Evolutionary conservation across 1,140 invertebrate genomes (phyloP), one percentile per base, ranked within the genome.

Genomic region (Portunus trituberculatus): DNA sequence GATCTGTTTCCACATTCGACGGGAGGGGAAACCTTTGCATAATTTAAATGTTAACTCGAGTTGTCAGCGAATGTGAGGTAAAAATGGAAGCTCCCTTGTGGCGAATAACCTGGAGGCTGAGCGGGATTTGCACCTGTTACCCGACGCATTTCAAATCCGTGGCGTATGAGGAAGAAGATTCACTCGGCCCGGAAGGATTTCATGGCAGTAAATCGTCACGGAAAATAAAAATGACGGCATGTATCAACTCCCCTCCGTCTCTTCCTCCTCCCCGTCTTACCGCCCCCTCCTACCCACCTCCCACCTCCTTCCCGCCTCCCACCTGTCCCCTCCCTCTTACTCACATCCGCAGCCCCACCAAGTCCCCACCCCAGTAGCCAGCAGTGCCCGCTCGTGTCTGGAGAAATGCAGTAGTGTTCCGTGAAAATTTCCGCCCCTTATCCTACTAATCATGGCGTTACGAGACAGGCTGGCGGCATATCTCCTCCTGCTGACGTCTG

Each of bases 11-110:
- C 25, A 25, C n/a, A n/a, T 76, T 12, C 67, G 67, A n/a, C n/a
- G 20, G 67, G 67, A n/a, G 4, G 20, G 67, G 67, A 25, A 76
- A 7, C 67, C 67, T 76, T 76, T 76, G 67, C 67, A 76, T 76
- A 76, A 76, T 76, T 25, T 76, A 76, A 76, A 76, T 76, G 67
- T 76, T 76, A n/a, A n/a, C 67, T 20, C n/a, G 67, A 76, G 67
- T 76, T 76, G 67, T 76, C 67, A 76, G 67, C 20, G 67, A 76
- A 76, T 76, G 67, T n/a, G 12, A 76, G 52, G 52, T 59, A 76
- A 76, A 76, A 76, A 76, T 76, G 67, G 67, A n/a, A 76, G 67
- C 20, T 76, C 25, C 8, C 25, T n/a, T 76, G 67, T 76, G 67
- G 67, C 12, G 52, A 59, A 59, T 59, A 59, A 12, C 52, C 20